phyloP scores from a whole-genome alignment of 1,140 invertebrate species.

The Papilio glaucus region DNA sequence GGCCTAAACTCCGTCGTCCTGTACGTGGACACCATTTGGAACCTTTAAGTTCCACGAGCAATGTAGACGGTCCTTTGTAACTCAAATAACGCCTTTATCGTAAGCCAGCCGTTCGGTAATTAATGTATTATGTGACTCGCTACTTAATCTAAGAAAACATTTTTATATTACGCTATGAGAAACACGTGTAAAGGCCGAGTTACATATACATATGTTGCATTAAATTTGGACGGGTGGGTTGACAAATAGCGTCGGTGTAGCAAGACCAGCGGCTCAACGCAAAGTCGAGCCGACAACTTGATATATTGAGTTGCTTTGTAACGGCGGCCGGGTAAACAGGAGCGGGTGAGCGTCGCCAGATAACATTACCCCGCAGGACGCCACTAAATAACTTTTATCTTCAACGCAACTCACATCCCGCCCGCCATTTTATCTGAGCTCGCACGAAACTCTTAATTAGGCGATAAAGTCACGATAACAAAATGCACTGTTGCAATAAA shows the following conservation, averaged over 20 bases:
- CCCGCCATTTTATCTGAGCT: slow-evolving; percentile 50
- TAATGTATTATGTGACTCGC: not conserved
- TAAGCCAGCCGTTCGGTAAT: not conserved
- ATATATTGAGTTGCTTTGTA: slow-evolving; percentile 78
- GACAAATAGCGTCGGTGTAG: slow-evolving; percentile 69
- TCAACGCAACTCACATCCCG: slow-evolving; percentile 45
- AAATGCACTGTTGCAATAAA: slow-evolving; percentile 32
- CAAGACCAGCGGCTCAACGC: slow-evolving; percentile 60
- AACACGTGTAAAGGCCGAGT: slow-evolving; percentile 38
- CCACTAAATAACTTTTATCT: slow-evolving; percentile 77
- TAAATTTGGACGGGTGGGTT: slow-evolving; percentile 59
- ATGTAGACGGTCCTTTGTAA: too few relatives aligned
- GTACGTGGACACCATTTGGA: too few relatives aligned
- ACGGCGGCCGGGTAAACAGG: slow-evolving; percentile 69
- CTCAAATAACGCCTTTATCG: not conserved
- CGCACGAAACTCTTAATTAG: slow-evolving; percentile 42
- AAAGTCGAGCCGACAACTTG: slow-evolving; percentile 72
- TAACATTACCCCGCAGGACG: slow-evolving; percentile 59
- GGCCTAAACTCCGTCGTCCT: too few relatives aligned
- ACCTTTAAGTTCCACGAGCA: too few relatives aligned
- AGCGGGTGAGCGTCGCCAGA: slow-evolving; percentile 53
- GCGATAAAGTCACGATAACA: slow-evolving; percentile 19
- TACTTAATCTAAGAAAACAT: not conserved
- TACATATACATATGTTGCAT: slow-evolving; percentile 48
- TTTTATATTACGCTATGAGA: not conserved